These are phyloP conservation scores for Ochropleura plecta DNA, from an alignment of 2,888 invertebrate genomes.

Conservation along the genomic window DNA sequence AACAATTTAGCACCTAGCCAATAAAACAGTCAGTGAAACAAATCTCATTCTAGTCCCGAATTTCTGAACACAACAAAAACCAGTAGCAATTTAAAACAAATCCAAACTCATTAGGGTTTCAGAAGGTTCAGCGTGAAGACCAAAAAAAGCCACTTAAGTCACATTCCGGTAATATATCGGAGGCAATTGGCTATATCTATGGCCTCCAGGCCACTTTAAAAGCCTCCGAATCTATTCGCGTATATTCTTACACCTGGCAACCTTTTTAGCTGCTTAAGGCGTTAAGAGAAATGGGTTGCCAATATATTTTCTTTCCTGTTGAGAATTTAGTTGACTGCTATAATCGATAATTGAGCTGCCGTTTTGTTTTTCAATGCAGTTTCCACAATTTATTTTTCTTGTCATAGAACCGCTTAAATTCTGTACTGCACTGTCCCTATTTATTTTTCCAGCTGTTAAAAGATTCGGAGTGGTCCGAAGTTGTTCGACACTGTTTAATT, in stretches of 20 bases:
- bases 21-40: conserved; percentile 2
- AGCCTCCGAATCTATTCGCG: conserved; percentile 33
- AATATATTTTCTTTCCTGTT: conserved; percentile 18
- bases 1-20: background rate
- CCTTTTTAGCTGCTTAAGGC: conserved; percentile 37
- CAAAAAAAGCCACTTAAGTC: conserved; percentile 58
- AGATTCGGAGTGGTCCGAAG: background rate
- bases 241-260: conserved; percentile 59
- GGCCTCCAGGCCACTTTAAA: conserved; percentile 45
- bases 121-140: conserved; percentile 36
- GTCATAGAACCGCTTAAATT: background rate
- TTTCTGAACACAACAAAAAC: conserved; percentile 36
- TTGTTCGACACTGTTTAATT: too few relatives aligned
- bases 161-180: conserved; percentile 55
- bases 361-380: background rate
- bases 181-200: conserved; percentile 57
- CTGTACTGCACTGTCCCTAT: too few relatives aligned
- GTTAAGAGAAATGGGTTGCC: conserved; percentile 35
- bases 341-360: background rate
- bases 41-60: conserved; percentile 1
- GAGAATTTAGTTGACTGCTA: conserved; percentile 9
- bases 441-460: background rate
- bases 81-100: conserved; percentile 52
- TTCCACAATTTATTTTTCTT: too few relatives aligned
- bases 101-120: conserved; percentile 53